Evolutionary conservation across 2,113 vertebrate genomes (phyloP).

Genomic region (Istiophorus platypterus): DNA sequence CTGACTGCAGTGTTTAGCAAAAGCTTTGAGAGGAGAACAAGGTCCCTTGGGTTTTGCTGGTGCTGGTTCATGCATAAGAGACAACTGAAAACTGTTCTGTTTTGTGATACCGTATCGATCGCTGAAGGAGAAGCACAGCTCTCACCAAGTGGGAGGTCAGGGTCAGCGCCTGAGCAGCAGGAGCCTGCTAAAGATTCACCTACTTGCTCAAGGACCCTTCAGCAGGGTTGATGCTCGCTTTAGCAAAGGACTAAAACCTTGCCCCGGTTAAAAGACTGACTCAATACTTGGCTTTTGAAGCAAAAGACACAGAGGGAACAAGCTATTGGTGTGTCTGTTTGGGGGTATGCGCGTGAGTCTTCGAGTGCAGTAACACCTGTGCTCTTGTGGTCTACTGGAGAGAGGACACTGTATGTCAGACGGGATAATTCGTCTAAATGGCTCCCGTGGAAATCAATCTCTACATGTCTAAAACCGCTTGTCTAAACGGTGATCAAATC

Average conservation of each 20-base stretch:
- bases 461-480: neutral
- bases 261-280: conserved; percentile 12
- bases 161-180: conserved; percentile 45
- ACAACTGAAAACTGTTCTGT: conserved; percentile 35
- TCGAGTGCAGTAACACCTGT: neutral
- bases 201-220: conserved; percentile 70
- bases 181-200: conserved; percentile 43
- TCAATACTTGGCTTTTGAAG: conserved; percentile 14
- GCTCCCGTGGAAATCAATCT: conserved; percentile 15
- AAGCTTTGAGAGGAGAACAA: conserved; percentile 24
- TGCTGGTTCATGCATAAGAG: conserved; percentile 45
- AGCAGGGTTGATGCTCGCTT: conserved; percentile 18
- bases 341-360: neutral
- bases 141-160: conserved; percentile 34
- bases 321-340: neutral
- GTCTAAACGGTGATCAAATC: neutral
- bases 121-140: conserved; percentile 51
- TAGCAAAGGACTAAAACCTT: conserved; percentile 8
- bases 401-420: conserved; percentile 19
- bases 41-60: conserved; percentile 18
- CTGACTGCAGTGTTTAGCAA: conserved; percentile 11
- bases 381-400: neutral
- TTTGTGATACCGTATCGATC: conserved; percentile 64
- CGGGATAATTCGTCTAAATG: conserved; percentile 2
- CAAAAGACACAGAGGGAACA: neutral